phyloP scores from a whole-genome alignment of 2,888 invertebrate genomes.

The Ypsolopha scabrella region DNA sequence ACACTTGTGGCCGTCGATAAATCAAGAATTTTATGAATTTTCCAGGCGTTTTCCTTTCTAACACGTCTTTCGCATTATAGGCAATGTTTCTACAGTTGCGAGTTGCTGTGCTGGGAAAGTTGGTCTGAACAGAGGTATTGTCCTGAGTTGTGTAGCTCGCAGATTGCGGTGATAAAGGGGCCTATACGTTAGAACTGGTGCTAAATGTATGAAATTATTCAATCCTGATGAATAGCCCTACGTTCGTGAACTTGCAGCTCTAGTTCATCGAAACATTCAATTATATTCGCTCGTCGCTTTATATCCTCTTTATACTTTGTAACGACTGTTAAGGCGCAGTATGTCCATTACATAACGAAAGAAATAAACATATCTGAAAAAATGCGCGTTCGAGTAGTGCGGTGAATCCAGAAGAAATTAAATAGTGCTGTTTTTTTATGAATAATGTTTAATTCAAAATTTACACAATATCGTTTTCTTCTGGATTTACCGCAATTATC shows the following conservation, averaged over 20 bases:
- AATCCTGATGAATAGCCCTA: conserved; percentile 25
- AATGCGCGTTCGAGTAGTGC: no score
- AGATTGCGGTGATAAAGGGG: neutral
- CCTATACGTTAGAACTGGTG: neutral
- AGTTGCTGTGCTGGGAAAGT: neutral
- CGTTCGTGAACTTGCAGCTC: conserved; percentile 33
- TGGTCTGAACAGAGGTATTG: neutral
- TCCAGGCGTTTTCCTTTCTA: neutral
- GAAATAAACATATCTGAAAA: no score
- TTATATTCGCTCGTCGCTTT: conserved; percentile 16
- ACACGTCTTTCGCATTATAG: neutral
- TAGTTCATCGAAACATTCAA: conserved; percentile 37
- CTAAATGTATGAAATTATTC: conserved; percentile 15
- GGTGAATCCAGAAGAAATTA: no score
- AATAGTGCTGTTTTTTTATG: no score
- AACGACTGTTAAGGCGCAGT: no score
- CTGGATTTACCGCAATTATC: no score
- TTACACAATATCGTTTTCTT: no score
- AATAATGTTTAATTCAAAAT: no score
- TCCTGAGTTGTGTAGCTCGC: neutral
- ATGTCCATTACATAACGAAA: no score
- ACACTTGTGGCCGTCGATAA: neutral
- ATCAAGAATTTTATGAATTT: neutral
- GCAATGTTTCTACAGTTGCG: neutral
- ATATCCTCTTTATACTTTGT: no score